phyloP scores from a whole-genome alignment of 2,113 vertebrate species.

The Abramis brama region DNA sequence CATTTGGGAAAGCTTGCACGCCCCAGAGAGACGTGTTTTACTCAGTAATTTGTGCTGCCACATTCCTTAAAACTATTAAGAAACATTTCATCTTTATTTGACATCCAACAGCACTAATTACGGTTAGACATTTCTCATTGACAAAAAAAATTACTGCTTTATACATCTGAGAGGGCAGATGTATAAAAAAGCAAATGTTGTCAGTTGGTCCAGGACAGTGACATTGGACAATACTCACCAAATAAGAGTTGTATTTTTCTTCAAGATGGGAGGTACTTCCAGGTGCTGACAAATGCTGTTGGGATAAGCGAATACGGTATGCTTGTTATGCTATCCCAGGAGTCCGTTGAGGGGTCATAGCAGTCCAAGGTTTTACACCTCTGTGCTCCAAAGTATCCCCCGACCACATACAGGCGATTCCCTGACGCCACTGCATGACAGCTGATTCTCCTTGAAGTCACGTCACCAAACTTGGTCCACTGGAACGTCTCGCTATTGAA shows the following conservation, averaged over 20 bases:
- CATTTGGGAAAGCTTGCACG: constrained; percentile 55
- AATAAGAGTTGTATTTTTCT: background rate
- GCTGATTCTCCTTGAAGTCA: constrained; percentile 82
- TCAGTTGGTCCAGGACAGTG: background rate
- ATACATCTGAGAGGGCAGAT: background rate
- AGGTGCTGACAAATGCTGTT: constrained; percentile 86
- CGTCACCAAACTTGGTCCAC: constrained; percentile 84
- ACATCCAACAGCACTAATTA: constrained; percentile 65
- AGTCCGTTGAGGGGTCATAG: constrained; percentile 83
- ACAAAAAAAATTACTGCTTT: constrained; percentile 3
- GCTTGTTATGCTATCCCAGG: constrained; percentile 84
- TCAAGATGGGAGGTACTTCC: constrained; percentile 84
- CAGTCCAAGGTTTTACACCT: constrained; percentile 85
- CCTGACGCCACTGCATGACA: constrained; percentile 84
- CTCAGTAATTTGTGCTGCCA: constrained; percentile 71
- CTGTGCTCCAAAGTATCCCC: constrained; percentile 84
- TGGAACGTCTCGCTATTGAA: constrained; percentile 86
- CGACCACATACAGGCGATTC: constrained; percentile 83
- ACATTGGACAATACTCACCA: constrained; percentile 67
- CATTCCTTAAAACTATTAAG: constrained; percentile 72
- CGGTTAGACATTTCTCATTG: constrained; percentile 64
- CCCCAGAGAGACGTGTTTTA: constrained; percentile 31
- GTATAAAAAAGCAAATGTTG: background rate
- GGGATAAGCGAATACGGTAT: constrained; percentile 86
- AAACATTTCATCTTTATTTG: constrained; percentile 68